These are phyloP conservation scores for Cheilosia pagana DNA, from an alignment of 2,888 invertebrate species.

Conservation along the genomic window DNA sequence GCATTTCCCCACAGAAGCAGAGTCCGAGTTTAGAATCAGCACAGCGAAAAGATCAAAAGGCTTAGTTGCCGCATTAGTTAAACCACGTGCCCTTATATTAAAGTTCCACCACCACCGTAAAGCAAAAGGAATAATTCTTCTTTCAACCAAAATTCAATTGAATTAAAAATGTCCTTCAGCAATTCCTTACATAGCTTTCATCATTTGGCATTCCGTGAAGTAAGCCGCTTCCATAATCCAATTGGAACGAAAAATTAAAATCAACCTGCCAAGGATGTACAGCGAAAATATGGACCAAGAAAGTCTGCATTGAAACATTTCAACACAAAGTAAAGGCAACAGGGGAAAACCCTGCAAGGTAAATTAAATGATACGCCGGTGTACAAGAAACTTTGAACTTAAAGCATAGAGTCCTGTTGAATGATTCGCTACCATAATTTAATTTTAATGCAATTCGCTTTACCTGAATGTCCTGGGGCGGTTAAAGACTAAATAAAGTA, in stretches of 20 bases:
- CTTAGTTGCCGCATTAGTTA: slow-evolving; percentile 32
- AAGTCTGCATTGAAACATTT: slow-evolving; percentile 10
- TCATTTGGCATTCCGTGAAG: slow-evolving; percentile 23
- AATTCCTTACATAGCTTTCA: slow-evolving; percentile 16
- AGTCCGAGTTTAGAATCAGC: not conserved
- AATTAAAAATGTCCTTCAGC: slow-evolving; percentile 50
- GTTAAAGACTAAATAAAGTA: not conserved
- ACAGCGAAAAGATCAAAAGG: slow-evolving; percentile 19
- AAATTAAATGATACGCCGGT: slow-evolving; percentile 24
- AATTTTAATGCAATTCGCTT: slow-evolving; percentile 16
- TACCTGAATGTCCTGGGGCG: not conserved
- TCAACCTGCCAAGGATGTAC: not conserved
- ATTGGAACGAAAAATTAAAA: slow-evolving; percentile 20
- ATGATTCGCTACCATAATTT: slow-evolving; percentile 5
- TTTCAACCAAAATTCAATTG: slow-evolving; percentile 35
- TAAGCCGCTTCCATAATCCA: slow-evolving; percentile 30
- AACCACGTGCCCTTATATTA: slow-evolving; percentile 27
- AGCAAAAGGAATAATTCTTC: slow-evolving; percentile 12
- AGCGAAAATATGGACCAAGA: slow-evolving; percentile 1
- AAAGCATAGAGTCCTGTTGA: not conserved
- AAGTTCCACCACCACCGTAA: not conserved
- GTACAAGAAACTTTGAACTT: not conserved
- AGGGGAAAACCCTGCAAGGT: slow-evolving; percentile 19
- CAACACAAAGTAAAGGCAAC: slow-evolving; percentile 22
- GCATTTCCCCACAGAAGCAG: too few relatives aligned